These are phyloP conservation scores for Cromileptes altivelis DNA, from an alignment of 2,113 vertebrate genomes.

Conservation along the genomic window DNA sequence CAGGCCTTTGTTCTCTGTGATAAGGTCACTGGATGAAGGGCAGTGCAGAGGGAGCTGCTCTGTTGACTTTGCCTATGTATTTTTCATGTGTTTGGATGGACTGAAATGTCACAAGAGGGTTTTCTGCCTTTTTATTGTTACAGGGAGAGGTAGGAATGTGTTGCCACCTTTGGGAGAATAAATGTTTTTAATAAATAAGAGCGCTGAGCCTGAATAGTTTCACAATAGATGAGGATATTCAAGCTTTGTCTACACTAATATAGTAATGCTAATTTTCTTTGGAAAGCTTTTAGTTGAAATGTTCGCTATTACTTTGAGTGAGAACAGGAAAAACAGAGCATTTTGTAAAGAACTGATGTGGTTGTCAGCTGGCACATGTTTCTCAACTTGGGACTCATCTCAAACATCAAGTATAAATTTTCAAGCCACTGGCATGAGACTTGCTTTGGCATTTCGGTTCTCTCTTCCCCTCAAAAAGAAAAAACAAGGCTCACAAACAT, in stretches of 20 bases:
- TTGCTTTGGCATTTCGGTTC: too few species aligned
- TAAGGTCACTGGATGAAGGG: constrained; percentile 43
- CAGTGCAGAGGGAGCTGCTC: constrained; percentile 4
- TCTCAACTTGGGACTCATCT: too few species aligned
- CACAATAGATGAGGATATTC: neutral
- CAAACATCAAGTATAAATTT: too few species aligned
- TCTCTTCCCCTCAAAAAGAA: too few species aligned
- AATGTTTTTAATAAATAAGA: neutral
- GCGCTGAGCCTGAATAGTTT: neutral
- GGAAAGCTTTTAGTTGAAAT: neutral
- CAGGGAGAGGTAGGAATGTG: neutral
- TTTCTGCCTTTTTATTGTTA: neutral
- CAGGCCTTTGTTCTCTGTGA: constrained; percentile 24
- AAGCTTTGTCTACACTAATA: too few species aligned
- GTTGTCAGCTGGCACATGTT: neutral
- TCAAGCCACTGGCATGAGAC: too few species aligned
- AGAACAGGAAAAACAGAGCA: neutral
- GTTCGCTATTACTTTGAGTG: neutral
- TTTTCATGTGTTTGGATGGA: neutral
- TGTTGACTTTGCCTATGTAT: constrained; percentile 29
- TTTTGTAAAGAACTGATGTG: neutral
- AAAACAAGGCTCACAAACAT: too few species aligned
- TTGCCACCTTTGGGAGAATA: neutral
- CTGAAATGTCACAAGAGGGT: constrained; percentile 35
- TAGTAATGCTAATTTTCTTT: too few species aligned